Evolutionary conservation across 2,888 invertebrate species (phyloP).

Genomic region (Abrostola triplasia): DNA sequence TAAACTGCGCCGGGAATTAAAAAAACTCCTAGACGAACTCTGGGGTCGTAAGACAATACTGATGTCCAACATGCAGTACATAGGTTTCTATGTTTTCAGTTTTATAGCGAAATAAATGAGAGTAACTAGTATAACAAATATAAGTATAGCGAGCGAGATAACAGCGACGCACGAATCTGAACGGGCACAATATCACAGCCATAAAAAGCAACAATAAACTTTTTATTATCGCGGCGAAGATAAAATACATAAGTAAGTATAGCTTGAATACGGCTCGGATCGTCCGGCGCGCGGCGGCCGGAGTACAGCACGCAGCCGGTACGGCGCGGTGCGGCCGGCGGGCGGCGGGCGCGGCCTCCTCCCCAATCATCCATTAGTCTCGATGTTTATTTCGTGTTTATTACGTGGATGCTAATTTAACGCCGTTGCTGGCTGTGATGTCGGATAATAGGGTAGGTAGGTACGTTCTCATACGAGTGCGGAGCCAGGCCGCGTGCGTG

Average conservation of each 20-base stretch:
- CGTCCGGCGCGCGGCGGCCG: slow-evolving; percentile 41
- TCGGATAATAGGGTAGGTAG: slow-evolving; percentile 67
- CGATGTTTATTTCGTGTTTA: slow-evolving; percentile 84
- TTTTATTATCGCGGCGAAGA: slow-evolving; percentile 75
- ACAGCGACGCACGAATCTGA: slow-evolving; percentile 62
- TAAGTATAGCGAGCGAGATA: slow-evolving; percentile 45
- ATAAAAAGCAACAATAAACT: slow-evolving; percentile 81
- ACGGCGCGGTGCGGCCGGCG: slow-evolving; percentile 14
- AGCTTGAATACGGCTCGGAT: slow-evolving; percentile 66
- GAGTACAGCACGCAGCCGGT: slow-evolving; percentile 11
- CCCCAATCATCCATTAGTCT: slow-evolving; percentile 83
- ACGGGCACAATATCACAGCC: slow-evolving; percentile 69
- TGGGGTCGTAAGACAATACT: slow-evolving; percentile 10
- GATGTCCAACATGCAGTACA: no score
- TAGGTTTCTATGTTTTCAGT: no score
- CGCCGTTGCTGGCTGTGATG: slow-evolving; percentile 66
- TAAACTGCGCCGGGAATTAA: slow-evolving; percentile 33
- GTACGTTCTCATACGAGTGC: slow-evolving; percentile 53
- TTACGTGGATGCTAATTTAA: slow-evolving; percentile 78
- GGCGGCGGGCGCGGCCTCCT: slow-evolving; percentile 11
- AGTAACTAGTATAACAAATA: background rate
- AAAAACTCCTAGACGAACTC: slow-evolving; percentile 18
- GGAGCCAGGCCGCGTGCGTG: slow-evolving; percentile 30
- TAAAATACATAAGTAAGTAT: slow-evolving; percentile 72
- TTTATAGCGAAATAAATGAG: no score